A percentile compares a stretch with the other conserved stretches of the same genome.
Evolutionary conservation across 2,113 vertebrate genomes (phyloP).

Genomic region (Chrysochloris asiatica): DNA sequence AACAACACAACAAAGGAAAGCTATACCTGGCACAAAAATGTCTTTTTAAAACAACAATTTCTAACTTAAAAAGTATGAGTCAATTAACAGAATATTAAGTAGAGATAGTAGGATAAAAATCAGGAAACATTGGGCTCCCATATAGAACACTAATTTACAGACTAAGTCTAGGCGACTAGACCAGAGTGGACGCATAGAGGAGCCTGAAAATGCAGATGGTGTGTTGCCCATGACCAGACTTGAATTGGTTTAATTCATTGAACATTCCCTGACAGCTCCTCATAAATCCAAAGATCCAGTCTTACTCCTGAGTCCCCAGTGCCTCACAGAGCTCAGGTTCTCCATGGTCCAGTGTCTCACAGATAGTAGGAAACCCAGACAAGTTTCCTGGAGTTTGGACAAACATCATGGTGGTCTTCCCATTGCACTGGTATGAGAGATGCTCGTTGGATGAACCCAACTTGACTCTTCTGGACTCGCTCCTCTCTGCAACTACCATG

Average conservation of each 20-base stretch:
- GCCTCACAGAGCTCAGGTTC: neutral
- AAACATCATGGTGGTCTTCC: neutral
- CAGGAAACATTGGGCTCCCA: neutral
- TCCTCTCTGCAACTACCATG: neutral
- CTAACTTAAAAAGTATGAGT: too few relatives aligned
- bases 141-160: neutral
- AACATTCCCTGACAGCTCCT: too few relatives aligned
- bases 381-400: neutral
- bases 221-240: neutral
- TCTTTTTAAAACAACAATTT: too few relatives aligned
- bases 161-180: neutral
- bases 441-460: fast-evolving
- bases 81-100: too few relatives aligned
- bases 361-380: neutral
- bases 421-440: fast-evolving
- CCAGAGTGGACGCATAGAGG: neutral
- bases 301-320: neutral
- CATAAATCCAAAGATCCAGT: neutral
- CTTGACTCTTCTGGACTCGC: neutral
- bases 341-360: neutral
- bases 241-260: neutral
- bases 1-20: too few relatives aligned
- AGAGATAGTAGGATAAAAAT: too few relatives aligned
- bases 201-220: neutral
- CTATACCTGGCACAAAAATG: too few relatives aligned